Percentiles rank a stretch among this genome's conserved stretches.
Evolutionary conservation across 2,888 invertebrate species (phyloP).

Genomic region (Euplexia lucipara): DNA sequence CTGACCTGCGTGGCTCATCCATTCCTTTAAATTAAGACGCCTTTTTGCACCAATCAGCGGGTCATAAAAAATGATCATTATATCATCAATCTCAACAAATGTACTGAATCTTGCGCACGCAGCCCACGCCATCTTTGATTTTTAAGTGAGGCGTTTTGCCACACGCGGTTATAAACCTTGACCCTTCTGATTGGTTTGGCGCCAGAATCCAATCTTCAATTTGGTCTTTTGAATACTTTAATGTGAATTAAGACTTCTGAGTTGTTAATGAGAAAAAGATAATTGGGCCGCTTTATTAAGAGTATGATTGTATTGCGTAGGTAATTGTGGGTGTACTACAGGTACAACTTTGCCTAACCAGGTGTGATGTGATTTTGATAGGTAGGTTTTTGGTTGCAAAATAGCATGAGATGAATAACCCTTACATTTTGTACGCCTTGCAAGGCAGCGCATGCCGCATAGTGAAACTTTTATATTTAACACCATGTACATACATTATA

Average conservation of each 20-base stretch:
- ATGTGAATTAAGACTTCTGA: slow-evolving; percentile 31
- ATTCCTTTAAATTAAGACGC: slow-evolving; percentile 47
- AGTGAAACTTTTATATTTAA: too few species aligned
- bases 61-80: slow-evolving; percentile 41
- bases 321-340: background rate
- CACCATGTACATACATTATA: too few species aligned
- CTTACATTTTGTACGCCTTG: too few species aligned
- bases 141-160: slow-evolving; percentile 50
- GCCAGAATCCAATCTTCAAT: slow-evolving; percentile 61
- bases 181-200: slow-evolving; percentile 59
- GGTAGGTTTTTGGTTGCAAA: too few species aligned
- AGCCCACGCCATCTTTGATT: slow-evolving; percentile 38
- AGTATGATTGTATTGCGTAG: slow-evolving; percentile 30
- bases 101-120: slow-evolving; percentile 32
- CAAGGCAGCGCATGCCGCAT: too few species aligned
- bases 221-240: slow-evolving; percentile 56
- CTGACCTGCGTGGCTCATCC: slow-evolving; percentile 26
- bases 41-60: slow-evolving; percentile 54
- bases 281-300: slow-evolving; percentile 20
- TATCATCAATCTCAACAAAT: slow-evolving; percentile 51
- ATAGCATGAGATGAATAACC: too few species aligned
- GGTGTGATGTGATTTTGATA: too few species aligned
- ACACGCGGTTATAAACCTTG: slow-evolving; percentile 57
- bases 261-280: slow-evolving; percentile 24
- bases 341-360: too few species aligned